Conservation (phyloP, 1,140 invertebrate genomes). For the Harlomillsia oculata region DNA sequence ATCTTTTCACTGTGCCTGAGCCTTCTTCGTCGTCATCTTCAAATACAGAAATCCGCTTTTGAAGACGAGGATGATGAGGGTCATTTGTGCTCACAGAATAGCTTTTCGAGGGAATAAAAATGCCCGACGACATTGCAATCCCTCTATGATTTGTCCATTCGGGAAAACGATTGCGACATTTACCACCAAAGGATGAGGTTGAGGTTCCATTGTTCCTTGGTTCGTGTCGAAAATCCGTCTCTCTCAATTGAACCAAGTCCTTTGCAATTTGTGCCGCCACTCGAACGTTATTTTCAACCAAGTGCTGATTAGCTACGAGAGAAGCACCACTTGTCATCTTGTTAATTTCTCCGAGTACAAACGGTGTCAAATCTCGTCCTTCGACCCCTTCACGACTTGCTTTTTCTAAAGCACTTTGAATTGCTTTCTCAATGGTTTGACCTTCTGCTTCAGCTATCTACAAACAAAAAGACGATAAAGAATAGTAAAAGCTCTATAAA, state of each 20-base stretch:
- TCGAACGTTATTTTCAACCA: constrained; percentile 85
- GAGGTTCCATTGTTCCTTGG: neutral
- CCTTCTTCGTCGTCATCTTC: too few relatives aligned
- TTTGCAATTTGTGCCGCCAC: constrained; percentile 74
- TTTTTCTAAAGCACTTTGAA: constrained; percentile 59
- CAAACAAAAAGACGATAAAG: too few relatives aligned
- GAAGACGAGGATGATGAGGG: neutral
- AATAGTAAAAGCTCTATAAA: too few relatives aligned
- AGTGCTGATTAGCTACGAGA: constrained; percentile 52
- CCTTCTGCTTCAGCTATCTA: constrained; percentile 44
- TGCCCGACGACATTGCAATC: neutral
- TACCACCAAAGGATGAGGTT: neutral
- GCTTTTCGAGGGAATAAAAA: neutral
- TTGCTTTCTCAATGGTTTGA: constrained; percentile 52
- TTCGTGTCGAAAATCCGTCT: neutral
- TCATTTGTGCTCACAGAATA: neutral
- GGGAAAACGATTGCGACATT: neutral
- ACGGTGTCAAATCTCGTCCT: constrained; percentile 89
- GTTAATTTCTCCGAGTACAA: constrained; percentile 65
- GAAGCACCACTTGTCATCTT: constrained; percentile 69
- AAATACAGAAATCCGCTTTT: neutral
- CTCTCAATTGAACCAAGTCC: constrained; percentile 45
- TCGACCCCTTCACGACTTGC: constrained; percentile 53
- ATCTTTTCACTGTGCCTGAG: too few relatives aligned
- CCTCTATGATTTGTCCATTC: constrained; percentile 1